Conservation (phyloP, 1,140 invertebrate species). For the Bombus consobrinus region DNA sequence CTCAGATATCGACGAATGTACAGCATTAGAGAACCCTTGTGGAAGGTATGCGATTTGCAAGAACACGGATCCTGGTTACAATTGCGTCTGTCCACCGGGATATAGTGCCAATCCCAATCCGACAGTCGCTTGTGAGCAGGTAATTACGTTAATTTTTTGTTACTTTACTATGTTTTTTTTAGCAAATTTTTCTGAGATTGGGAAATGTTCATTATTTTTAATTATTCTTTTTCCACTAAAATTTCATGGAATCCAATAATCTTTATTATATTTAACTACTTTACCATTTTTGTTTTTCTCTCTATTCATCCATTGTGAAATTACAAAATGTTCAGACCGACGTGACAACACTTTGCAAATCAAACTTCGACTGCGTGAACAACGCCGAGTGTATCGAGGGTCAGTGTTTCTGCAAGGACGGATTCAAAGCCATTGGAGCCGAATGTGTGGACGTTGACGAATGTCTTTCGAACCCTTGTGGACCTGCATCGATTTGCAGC, state of each 20-base stretch:
- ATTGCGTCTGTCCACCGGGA: constrained; percentile 94
- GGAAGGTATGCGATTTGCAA: constrained; percentile 94
- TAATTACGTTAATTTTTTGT: constrained; percentile 70
- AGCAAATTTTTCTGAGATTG: not conserved
- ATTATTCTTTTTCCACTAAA: no score
- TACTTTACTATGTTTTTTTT: not conserved
- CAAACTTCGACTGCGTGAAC: constrained; percentile 95
- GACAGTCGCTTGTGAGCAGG: constrained; percentile 93
- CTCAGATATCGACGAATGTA: constrained; percentile 95
- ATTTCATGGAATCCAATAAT: no score
- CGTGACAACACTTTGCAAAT: constrained; percentile 92
- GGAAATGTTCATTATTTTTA: no score
- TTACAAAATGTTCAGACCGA: constrained; percentile 85
- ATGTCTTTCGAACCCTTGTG: constrained; percentile 90
- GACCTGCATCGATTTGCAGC: constrained; percentile 90
- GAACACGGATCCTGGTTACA: constrained; percentile 93
- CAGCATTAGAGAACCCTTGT: constrained; percentile 90
- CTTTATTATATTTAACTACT: not conserved
- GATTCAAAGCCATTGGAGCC: constrained; percentile 91
- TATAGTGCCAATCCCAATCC: constrained; percentile 92
- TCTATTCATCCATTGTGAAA: not conserved
- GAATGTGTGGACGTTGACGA: constrained; percentile 93
- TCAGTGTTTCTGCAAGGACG: constrained; percentile 95
- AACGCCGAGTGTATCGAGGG: constrained; percentile 94
- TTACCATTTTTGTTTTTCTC: constrained; percentile 55